phyloP scores from a whole-genome alignment of 2,797 vertebrate genomes.

The Columba guinea region DNA sequence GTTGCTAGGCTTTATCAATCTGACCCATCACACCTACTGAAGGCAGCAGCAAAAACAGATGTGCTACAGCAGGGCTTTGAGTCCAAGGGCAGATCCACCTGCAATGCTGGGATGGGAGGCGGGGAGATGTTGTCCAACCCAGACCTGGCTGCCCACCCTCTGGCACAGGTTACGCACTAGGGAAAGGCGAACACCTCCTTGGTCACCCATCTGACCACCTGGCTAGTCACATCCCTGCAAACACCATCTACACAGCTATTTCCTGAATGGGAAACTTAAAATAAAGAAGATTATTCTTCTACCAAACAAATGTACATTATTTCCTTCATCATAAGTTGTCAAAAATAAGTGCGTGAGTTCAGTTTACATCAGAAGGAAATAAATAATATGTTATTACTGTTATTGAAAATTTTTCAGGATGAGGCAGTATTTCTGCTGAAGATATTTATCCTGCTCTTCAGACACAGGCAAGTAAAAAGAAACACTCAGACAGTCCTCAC shows the following conservation, averaged over 20 bases:
- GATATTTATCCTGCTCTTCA: conserved; percentile 1
- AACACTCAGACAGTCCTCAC: not conserved
- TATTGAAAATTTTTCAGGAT: not conserved
- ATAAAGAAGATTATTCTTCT: not conserved
- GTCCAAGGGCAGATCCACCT: not conserved
- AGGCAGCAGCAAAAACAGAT: not conserved
- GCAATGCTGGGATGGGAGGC: not conserved
- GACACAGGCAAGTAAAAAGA: not conserved
- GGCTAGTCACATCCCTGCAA: not conserved
- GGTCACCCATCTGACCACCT: not conserved
- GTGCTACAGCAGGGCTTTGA: not conserved
- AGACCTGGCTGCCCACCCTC: not conserved
- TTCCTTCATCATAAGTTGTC: not conserved
- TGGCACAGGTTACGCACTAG: fast-evolving
- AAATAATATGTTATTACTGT: not conserved
- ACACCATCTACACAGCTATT: not conserved
- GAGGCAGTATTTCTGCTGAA: not conserved
- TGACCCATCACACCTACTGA: not conserved
- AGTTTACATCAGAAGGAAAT: not conserved
- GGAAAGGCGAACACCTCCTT: not conserved
- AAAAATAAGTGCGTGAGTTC: not conserved
- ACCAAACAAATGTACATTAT: not conserved
- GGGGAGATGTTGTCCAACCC: not conserved
- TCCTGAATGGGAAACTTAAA: not conserved
- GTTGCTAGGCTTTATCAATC: not conserved